A percentile compares a stretch with the other conserved stretches of the same genome.
Evolutionary conservation across 2,113 vertebrate species (phyloP).

Genomic region (Sminthopsis crassicaudata): DNA sequence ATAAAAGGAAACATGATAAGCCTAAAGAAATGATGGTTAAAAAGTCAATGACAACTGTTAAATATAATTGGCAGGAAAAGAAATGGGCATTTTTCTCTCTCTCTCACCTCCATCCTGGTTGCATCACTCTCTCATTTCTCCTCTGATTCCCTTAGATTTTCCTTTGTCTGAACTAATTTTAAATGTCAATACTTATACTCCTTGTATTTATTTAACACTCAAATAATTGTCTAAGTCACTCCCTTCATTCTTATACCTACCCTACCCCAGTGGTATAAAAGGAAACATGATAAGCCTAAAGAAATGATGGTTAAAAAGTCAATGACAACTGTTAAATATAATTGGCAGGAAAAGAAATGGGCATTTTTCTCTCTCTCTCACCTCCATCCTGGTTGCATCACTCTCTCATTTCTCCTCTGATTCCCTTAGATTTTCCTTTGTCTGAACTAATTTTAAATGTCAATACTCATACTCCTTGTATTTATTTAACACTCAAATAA

Average conservation of each 20-base stretch:
- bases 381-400: background rate
- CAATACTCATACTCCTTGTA: background rate
- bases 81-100: background rate
- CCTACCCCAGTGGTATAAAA: background rate
- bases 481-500: background rate
- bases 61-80: background rate
- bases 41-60: background rate
- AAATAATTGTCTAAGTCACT: background rate
- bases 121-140: background rate
- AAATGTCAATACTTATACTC: background rate
- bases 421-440: background rate
- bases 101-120: background rate
- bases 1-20: background rate
- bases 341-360: background rate
- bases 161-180: background rate
- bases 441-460: background rate
- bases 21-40: background rate
- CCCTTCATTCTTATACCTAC: background rate
- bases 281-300: background rate
- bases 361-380: background rate
- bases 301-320: background rate
- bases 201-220: background rate
- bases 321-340: background rate
- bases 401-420: accelerated
- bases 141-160: background rate